Base-by-base conservation (phyloP, 92 coral and sea anemone species). In the Phymanthus crucifer region DNA sequence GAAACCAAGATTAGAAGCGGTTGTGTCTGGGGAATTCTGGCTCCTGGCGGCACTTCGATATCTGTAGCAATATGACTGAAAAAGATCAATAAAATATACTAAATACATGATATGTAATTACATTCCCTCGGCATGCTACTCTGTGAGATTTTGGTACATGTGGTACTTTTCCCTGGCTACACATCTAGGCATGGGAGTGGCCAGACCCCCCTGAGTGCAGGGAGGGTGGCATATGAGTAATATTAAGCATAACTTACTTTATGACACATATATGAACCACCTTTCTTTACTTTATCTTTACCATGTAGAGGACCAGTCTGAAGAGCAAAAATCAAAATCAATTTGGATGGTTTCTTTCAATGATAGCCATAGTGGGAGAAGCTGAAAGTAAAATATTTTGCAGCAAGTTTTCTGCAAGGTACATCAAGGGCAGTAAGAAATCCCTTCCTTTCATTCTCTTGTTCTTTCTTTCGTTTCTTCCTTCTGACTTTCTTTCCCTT, bases 201-300 rank as follows among this genome's bases (percentile, higher is more conserved):
- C 14, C 48, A 43, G 48, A n/a, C n/a, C n/a, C n/a, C n/a, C n/a
- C n/a, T n/a, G n/a, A n/a, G n/a, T n/a, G n/a, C n/a, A n/a, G 10
- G 48, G 14, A 43, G 48, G 48, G 48, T 43, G n/a, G 27, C 18
- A 29, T 29, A 61, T 21, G 26, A 7, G 13, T 5, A 43, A 43
- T 1, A 2, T 43, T 10, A 43, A 0, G 14, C 14, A 17, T 43
- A 43, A 47, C 16, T 85, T 68, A 96, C 99, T 89, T 93, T 93
- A 70, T 96, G 98, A 46, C 99, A 96, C 99, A 96, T 93, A 78
- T 93, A 96, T 0, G 99, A 96, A 35, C 99, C 99, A 5, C 99
- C 99, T 84, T 92, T 93, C 87, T 96, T 96, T 21, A 96, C 97
- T 83, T 96, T 96, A 83, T 89, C 97, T 72, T 79, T 71, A 68